Percentiles rank a stretch among this genome's conserved stretches.
Conservation (phyloP, 1,140 invertebrate species). For the Papilio machaon region DNA sequence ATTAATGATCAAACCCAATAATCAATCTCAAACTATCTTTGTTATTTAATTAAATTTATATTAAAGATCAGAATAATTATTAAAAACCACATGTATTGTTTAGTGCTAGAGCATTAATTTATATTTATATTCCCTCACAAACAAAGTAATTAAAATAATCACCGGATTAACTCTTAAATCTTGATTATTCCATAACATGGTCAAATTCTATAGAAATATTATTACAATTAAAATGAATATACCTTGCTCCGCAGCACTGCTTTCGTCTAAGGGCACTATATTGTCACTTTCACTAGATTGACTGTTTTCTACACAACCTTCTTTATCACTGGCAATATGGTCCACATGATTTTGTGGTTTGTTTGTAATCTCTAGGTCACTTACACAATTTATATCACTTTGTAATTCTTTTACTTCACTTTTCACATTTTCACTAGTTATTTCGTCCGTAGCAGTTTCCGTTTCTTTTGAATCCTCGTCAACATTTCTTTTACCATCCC, state of each 20-base stretch:
- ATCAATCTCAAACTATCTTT: too few relatives aligned
- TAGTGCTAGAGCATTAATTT: neutral
- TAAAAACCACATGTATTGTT: neutral
- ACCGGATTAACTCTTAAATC: too few relatives aligned
- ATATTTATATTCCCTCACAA: neutral
- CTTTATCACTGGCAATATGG: constrained; percentile 52
- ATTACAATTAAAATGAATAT: neutral
- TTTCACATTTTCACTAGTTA: constrained; percentile 50
- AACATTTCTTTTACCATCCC: constrained; percentile 38
- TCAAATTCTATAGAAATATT: neutral
- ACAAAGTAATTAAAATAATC: neutral
- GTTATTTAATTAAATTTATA: too few relatives aligned
- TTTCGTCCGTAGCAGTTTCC: constrained; percentile 22
- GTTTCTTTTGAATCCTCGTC: constrained; percentile 38
- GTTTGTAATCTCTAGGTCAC: constrained; percentile 47
- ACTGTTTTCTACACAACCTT: constrained; percentile 49
- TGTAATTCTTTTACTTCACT: constrained; percentile 44
- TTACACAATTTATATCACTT: constrained; percentile 38
- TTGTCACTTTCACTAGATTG: constrained; percentile 49
- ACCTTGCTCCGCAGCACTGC: constrained; percentile 12
- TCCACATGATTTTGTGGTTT: constrained; percentile 69
- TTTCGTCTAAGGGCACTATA: constrained; percentile 37
- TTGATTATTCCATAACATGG: neutral
- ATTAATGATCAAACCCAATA: too few relatives aligned
- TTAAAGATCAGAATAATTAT: neutral